Base-by-base conservation (phyloP, 2,888 invertebrate species). In the Scaptomyza cyrtandrae region DNA sequence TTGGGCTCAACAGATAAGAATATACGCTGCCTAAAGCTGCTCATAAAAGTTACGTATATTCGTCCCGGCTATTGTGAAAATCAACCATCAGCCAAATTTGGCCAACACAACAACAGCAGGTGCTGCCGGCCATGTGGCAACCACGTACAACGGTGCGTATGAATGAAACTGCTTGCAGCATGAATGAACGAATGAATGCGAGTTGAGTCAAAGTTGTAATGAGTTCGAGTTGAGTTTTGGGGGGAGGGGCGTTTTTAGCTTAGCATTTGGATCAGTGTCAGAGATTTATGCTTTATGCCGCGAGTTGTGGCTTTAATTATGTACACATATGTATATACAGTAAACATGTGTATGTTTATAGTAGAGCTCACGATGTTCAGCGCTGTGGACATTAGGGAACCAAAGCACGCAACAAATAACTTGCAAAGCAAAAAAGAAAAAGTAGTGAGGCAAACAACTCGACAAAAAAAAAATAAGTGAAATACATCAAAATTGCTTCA, bases 271-370 rank as follows among this genome's bases (percentile, higher is more conserved):
- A 19, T 50, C 16, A 58, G 65, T 71, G 74, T 64, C 75, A 65
- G 79, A 83, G 88, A 84, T 82, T 82, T 82, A 84, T 83, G 88
- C 71, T 83, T 83, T 73, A 88, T 83, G 86, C 78, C 80, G 80
- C 88, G 86, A 75, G 67, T 75, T 80, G 67, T 62, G 71, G 79
- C 86, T 63, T 71, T 87, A 85, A 83, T 87, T 87, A 75, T 81
- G 70, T 73, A 59, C 13, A 44, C 6, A 44, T 13, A 24, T 2
- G 24, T 11, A 49, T 31, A 29, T 7, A 14, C 27, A 7, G 29
- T 33, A 10, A 31, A 13, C n/a, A 35, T 29, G 9, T 37, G 24
- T 31, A 16, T 50, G 45, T 43, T 43, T 46, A 41, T 19, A 16
- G 27, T 46, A 50, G 50, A n/a, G n/a, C 6, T 19, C 1, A 13